Conservation (phyloP, 1,140 invertebrate genomes). For the Melitaea cinxia region DNA sequence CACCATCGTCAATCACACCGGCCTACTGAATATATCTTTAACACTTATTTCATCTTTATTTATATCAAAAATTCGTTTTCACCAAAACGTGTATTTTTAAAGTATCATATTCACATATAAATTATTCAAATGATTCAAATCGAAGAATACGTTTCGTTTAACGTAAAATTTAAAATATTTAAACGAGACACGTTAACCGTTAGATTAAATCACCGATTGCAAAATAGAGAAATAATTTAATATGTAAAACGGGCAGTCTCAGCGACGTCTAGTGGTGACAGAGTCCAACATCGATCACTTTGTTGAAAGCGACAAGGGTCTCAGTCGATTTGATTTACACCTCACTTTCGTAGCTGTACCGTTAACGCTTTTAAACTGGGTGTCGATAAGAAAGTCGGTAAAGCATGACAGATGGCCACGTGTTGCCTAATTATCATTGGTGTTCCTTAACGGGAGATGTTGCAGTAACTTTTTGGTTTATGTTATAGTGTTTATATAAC, state of each 20-base stretch:
- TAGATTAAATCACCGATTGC: slow-evolving; percentile 3
- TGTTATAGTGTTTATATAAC: not conserved
- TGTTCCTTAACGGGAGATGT: slow-evolving; percentile 27
- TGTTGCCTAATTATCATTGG: slow-evolving; percentile 52
- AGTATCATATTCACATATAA: too few relatives aligned
- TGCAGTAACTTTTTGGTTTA: not conserved
- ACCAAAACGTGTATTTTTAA: too few relatives aligned
- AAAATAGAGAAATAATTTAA: slow-evolving; percentile 13
- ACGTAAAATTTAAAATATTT: not conserved
- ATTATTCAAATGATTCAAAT: too few relatives aligned
- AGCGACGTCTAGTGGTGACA: slow-evolving; percentile 14
- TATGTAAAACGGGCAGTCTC: slow-evolving; percentile 24
- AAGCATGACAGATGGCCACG: slow-evolving; percentile 61
- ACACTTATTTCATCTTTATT: too few relatives aligned
- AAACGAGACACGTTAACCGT: not conserved
- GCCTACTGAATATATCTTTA: too few relatives aligned
- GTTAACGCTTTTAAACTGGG: slow-evolving; percentile 71
- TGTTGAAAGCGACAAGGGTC: slow-evolving; percentile 55
- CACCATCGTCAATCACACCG: too few relatives aligned
- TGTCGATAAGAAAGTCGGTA: slow-evolving; percentile 67
- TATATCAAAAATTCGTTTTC: too few relatives aligned
- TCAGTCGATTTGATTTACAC: slow-evolving; percentile 62
- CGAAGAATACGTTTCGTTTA: not conserved
- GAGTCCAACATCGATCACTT: slow-evolving; percentile 32
- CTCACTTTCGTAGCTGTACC: slow-evolving; percentile 70